These are phyloP conservation scores for Herminia tarsipennalis DNA, from an alignment of 2,888 invertebrate species.

Conservation along the genomic window DNA sequence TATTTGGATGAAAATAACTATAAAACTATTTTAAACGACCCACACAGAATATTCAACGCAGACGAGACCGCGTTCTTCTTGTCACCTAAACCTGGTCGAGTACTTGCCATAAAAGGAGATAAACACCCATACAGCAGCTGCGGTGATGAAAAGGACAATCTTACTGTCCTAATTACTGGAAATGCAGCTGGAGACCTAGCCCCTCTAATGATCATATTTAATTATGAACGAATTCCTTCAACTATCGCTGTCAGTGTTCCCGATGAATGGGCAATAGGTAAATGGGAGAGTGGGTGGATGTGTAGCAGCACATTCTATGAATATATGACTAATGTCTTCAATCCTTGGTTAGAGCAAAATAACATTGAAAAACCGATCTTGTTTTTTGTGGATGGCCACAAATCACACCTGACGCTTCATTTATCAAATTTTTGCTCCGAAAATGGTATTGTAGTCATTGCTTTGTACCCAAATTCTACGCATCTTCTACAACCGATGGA, in stretches of 20 bases:
- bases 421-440: too few species aligned
- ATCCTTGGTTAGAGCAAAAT: conserved; percentile 13
- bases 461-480: too few species aligned
- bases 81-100: conserved; percentile 52
- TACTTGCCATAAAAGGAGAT: conserved; percentile 49
- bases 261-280: conserved; percentile 7
- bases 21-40: conserved; percentile 23
- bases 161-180: conserved; percentile 15
- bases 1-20: conserved; percentile 26
- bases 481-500: too few species aligned
- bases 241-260: not conserved
- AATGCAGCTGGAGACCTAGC: conserved; percentile 8
- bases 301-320: conserved; percentile 7
- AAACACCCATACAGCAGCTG: conserved; percentile 39
- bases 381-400: conserved; percentile 13
- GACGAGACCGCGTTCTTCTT: conserved; percentile 61
- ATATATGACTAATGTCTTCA: conserved; percentile 17
- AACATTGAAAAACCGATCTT: conserved; percentile 16
- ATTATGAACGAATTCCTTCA: conserved; percentile 9
- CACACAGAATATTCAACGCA: conserved; percentile 34
- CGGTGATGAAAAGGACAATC: conserved; percentile 26
- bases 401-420: too few species aligned
- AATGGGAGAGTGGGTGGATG: conserved; percentile 8
- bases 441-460: too few species aligned
- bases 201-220: conserved; percentile 4